These are phyloP conservation scores for Pangasianodon gigas DNA, from an alignment of 2,113 vertebrate species.

Conservation along the genomic window DNA sequence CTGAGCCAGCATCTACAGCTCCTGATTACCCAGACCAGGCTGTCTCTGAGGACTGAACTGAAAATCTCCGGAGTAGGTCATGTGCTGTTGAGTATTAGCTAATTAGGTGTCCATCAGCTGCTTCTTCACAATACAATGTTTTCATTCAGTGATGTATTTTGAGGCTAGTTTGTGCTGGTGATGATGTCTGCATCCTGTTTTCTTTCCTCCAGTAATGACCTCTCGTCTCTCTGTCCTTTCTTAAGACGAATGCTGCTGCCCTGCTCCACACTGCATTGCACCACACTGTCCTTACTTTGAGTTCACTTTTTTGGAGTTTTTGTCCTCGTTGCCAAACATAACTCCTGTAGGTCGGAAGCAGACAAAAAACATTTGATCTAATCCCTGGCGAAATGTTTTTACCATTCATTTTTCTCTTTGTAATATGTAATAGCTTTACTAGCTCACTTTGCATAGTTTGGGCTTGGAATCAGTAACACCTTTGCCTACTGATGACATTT, in stretches of 20 bases:
- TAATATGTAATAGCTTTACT: not conserved
- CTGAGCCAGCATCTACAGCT: not conserved
- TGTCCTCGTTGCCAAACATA: not conserved
- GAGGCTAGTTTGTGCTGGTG: not conserved
- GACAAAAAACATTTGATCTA: not conserved
- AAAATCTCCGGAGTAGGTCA: not conserved
- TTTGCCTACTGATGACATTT: not conserved
- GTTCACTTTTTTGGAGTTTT: not conserved
- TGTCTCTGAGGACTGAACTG: not conserved
- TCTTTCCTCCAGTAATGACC: slow-evolving; percentile 32
- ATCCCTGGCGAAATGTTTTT: not conserved
- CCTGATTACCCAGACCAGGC: not conserved
- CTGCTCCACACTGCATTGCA: slow-evolving; percentile 10
- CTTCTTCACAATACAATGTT: not conserved
- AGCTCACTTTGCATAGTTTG: not conserved
- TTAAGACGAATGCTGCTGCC: not conserved
- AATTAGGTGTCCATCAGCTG: slow-evolving; percentile 6
- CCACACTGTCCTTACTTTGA: slow-evolving; percentile 10
- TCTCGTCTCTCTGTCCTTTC: slow-evolving; percentile 24
- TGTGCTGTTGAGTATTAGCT: not conserved
- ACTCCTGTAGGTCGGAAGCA: not conserved
- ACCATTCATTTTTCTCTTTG: not conserved
- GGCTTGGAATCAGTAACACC: not conserved
- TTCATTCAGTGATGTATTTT: not conserved
- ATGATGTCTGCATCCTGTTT: slow-evolving; percentile 12